Percentiles rank a stretch among this genome's conserved stretches.
These are phyloP conservation scores for Plumapathes pennacea DNA, from an alignment of 92 coral and sea anemone species.

Conservation along the genomic window DNA sequence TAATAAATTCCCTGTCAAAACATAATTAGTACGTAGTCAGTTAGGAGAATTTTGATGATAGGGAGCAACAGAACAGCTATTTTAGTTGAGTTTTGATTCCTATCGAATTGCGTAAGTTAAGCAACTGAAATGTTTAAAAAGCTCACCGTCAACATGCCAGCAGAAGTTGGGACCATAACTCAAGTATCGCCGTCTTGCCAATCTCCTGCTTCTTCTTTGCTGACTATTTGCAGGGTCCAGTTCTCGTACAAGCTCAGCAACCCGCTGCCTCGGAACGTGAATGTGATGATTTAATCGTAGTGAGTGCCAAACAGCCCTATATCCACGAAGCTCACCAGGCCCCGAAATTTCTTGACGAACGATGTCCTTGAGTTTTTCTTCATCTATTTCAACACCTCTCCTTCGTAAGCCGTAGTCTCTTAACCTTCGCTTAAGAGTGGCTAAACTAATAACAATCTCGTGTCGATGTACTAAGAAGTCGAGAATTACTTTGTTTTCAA, in stretches of 20 bases:
- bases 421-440: constrained; percentile 42
- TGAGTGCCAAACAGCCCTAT: constrained; percentile 44
- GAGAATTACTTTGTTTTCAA: constrained; percentile 45
- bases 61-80: too few relatives aligned
- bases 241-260: constrained; percentile 40
- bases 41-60: too few relatives aligned
- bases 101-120: too few relatives aligned
- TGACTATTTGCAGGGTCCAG: constrained; percentile 56
- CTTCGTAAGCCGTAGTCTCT: constrained; percentile 48
- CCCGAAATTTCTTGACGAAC: constrained; percentile 43
- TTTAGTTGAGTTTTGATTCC: too few relatives aligned
- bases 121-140: too few relatives aligned
- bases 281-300: constrained; percentile 11
- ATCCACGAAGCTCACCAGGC: constrained; percentile 48
- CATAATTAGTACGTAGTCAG: too few relatives aligned
- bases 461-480: constrained; percentile 47
- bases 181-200: constrained; percentile 42
- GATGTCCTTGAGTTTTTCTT: constrained; percentile 31
- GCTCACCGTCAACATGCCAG: constrained; percentile 70
- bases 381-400: constrained; percentile 19
- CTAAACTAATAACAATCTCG: constrained; percentile 48
- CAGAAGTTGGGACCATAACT: constrained; percentile 37
- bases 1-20: too few relatives aligned
- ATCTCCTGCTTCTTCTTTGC: constrained; percentile 32
- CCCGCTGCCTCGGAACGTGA: constrained; percentile 58